Percentiles rank a stretch among this genome's conserved stretches.
phyloP scores from a whole-genome alignment of 2,113 vertebrate genomes.

The Aramus guarauna region DNA sequence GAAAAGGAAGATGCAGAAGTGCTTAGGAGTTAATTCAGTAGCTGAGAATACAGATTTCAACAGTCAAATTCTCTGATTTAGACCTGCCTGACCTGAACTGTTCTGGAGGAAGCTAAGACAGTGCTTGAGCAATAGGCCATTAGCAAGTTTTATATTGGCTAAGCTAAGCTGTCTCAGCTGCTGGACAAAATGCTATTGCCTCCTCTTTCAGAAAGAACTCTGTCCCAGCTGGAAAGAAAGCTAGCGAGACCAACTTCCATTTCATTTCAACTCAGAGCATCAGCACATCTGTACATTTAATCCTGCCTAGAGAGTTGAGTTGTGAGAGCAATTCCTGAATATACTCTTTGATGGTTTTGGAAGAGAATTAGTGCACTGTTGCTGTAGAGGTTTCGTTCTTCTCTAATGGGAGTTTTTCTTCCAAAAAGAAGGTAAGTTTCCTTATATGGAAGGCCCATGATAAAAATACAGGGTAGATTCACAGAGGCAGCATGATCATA shows the following conservation, averaged over 20 bases:
- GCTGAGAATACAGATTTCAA: neutral
- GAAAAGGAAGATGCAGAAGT: neutral
- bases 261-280: neutral
- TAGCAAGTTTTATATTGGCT: neutral
- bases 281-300: neutral
- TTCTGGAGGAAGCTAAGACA: neutral
- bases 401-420: neutral
- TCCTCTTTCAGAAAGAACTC: neutral
- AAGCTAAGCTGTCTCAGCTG: constrained; percentile 26
- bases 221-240: neutral
- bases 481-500: neutral
- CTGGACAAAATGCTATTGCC: constrained; percentile 41
- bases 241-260: neutral
- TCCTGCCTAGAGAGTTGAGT: neutral
- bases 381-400: neutral
- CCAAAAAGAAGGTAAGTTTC: neutral
- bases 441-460: neutral
- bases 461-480: neutral
- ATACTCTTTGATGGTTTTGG: neutral
- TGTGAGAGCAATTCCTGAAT: neutral
- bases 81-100: neutral
- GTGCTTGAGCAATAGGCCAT: neutral
- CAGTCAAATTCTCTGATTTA: neutral
- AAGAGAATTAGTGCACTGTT: neutral
- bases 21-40: neutral